Conservation (phyloP, 2,797 vertebrate species). For the Simalia tracyae region DNA sequence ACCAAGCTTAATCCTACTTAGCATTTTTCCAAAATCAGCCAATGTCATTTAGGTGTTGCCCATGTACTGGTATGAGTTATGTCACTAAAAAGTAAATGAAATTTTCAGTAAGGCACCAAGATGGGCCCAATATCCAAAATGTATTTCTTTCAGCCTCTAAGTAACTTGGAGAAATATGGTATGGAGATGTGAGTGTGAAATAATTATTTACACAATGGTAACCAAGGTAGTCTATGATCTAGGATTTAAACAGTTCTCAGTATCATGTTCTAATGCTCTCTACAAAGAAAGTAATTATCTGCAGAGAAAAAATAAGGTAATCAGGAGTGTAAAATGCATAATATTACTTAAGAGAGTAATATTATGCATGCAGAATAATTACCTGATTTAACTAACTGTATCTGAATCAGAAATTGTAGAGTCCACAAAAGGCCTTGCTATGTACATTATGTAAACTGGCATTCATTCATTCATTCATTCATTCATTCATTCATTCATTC, state of each 20-base stretch:
- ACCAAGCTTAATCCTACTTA: not conserved
- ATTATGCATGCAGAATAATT: not conserved
- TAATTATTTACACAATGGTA: not conserved
- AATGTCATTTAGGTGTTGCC: not conserved
- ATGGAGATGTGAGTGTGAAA: not conserved
- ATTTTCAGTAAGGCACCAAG: not conserved
- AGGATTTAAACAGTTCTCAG: not conserved
- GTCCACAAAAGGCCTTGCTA: no score
- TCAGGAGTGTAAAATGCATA: no score
- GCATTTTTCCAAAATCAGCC: not conserved
- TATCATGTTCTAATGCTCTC: not conserved
- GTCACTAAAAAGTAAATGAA: not conserved
- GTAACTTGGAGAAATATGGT: not conserved
- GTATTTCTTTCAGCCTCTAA: not conserved
- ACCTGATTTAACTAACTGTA: not conserved
- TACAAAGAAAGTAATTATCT: not conserved
- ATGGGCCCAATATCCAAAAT: not conserved
- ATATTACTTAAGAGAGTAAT: not conserved
- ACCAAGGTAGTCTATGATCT: not conserved
- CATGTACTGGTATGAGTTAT: not conserved
- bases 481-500: not conserved
- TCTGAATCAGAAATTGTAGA: not conserved
- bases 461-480: not conserved
- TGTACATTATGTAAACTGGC: not conserved
- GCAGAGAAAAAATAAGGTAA: no score